Conservation (phyloP, 2,113 vertebrate species). For the Larimichthys polyactis region DNA sequence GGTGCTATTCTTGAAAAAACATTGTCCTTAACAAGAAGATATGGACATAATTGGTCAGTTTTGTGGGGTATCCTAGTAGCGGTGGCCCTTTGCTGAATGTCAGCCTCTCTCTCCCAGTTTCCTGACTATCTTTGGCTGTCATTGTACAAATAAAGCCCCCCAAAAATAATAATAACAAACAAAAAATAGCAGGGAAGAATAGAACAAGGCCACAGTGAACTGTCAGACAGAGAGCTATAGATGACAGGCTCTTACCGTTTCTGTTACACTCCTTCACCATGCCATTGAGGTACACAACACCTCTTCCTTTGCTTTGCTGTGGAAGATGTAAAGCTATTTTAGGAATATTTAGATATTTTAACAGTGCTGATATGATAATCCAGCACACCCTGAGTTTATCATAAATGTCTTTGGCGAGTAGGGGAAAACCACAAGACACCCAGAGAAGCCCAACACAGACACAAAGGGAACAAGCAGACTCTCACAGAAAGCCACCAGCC, state of each 20-base stretch:
- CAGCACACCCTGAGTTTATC: neutral
- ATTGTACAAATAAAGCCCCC: too few relatives aligned
- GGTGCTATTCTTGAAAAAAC: neutral
- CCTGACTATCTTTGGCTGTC: too few relatives aligned
- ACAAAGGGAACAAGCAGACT: neutral
- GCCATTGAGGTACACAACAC: neutral
- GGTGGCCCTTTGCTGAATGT: too few relatives aligned
- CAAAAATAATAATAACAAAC: too few relatives aligned
- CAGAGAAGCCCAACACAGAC: neutral
- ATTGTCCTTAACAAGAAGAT: neutral
- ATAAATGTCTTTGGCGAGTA: neutral
- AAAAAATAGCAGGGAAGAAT: neutral
- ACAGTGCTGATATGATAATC: neutral
- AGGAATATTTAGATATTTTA: neutral
- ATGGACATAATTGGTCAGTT: neutral
- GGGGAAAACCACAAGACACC: too few relatives aligned
- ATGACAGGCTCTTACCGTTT: neutral
- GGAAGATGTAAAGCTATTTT: neutral
- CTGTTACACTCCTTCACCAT: neutral
- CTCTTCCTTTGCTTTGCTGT: neutral
- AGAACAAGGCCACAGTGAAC: neutral
- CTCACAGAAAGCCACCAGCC: neutral
- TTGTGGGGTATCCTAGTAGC: too few relatives aligned
- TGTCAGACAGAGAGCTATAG: neutral
- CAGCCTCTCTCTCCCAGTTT: too few relatives aligned